These are phyloP conservation scores for Euplexia lucipara DNA, from an alignment of 2,888 invertebrate species.

Conservation along the genomic window DNA sequence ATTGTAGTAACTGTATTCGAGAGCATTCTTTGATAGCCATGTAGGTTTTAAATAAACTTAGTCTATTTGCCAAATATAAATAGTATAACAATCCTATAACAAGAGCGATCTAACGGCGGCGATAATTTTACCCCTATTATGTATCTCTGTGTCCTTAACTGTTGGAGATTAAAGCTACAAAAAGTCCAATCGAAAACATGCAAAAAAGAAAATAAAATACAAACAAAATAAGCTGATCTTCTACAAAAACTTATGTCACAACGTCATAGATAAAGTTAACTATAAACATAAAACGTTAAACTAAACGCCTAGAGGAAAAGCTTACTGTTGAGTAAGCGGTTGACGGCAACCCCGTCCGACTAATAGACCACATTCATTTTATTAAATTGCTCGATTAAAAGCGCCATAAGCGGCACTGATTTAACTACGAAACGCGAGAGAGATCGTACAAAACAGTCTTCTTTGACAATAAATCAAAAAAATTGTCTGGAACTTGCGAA, in stretches of 20 bases:
- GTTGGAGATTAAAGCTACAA: constrained; percentile 3
- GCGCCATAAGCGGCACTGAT: constrained; percentile 77
- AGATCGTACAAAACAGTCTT: constrained; percentile 58
- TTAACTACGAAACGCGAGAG: constrained; percentile 63
- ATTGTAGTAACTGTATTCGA: neutral
- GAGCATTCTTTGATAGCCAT: neutral
- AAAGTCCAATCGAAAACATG: neutral
- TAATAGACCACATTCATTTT: constrained; percentile 81
- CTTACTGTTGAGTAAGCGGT: constrained; percentile 52
- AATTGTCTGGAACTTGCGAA: constrained; percentile 38
- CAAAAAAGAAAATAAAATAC: neutral
- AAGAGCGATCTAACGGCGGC: neutral
- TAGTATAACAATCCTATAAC: too few relatives aligned
- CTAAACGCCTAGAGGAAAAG: constrained; percentile 53
- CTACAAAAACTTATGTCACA: constrained; percentile 4
- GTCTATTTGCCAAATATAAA: too few relatives aligned
- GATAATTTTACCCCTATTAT: neutral
- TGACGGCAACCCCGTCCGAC: constrained; percentile 58
- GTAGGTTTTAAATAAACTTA: too few relatives aligned
- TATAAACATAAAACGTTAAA: constrained; percentile 56
- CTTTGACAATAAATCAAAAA: constrained; percentile 57
- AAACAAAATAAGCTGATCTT: neutral
- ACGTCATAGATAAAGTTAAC: constrained; percentile 26
- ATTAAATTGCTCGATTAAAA: constrained; percentile 83
- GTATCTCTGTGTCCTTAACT: constrained; percentile 2